These are phyloP conservation scores for Thunnus thynnus DNA, from an alignment of 2,113 vertebrate genomes.

Conservation along the genomic window DNA sequence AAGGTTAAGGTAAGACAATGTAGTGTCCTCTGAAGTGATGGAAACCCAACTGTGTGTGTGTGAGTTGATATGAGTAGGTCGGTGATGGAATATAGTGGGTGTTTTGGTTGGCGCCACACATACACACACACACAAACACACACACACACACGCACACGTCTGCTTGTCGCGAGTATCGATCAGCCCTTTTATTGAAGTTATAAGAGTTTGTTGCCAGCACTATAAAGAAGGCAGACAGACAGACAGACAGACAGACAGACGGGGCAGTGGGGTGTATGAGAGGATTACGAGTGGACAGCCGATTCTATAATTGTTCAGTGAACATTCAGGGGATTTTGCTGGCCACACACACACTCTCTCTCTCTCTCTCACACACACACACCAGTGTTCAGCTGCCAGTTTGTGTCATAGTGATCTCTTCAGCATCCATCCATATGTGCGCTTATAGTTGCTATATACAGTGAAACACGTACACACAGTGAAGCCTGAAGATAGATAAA, in stretches of 20 bases:
- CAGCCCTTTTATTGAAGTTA: conserved; percentile 87
- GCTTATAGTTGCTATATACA: conserved; percentile 22
- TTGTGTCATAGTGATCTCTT: conserved; percentile 54
- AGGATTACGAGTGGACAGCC: conserved; percentile 83
- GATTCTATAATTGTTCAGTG: conserved; percentile 84
- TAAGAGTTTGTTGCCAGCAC: conserved; percentile 85
- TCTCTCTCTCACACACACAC: background rate
- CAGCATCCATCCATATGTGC: conserved; percentile 60
- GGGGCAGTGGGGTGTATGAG: conserved; percentile 81
- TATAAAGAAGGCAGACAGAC: conserved; percentile 46
- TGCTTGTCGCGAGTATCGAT: conserved; percentile 88
- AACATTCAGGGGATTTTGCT: conserved; percentile 77
- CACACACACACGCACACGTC: conserved; percentile 68
- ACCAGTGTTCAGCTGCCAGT: conserved; percentile 60
- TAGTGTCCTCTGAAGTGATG: too few relatives aligned
- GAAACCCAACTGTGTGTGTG: background rate
- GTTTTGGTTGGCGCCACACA: conserved; percentile 50
- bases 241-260: conserved; percentile 69
- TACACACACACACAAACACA: background rate
- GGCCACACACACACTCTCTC: conserved; percentile 26
- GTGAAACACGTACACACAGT: background rate
- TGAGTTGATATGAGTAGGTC: background rate
- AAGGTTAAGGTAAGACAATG: too few relatives aligned
- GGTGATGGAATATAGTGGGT: conserved; percentile 14
- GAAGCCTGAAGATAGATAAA: background rate